Base-by-base conservation (phyloP, 2,888 invertebrate genomes). In the Lasioglossum vierecki region DNA sequence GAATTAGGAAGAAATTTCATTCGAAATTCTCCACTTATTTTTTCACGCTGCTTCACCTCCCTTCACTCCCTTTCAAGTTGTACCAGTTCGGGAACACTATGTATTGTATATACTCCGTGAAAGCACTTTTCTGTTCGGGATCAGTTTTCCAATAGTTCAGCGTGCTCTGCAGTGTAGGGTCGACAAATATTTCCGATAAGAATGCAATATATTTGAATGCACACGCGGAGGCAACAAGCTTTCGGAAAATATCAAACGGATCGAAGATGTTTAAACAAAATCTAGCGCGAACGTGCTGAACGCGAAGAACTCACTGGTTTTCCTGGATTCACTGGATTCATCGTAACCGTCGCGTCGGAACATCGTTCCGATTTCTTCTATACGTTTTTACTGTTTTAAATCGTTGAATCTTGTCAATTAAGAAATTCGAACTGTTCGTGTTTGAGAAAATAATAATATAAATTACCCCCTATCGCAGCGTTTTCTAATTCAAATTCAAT, bases 101-200 rank as follows among this genome's bases (percentile, higher is more conserved):
- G n/a, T 26, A 44, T 46, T 26, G n/a, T 26, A 44, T 60, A 22
- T 1, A 49, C 46, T 63, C 44, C 22, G 13, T n/a, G 41, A 41
- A 68, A 44, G 30, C 49, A 68, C 44, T 66, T 73, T 15, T 71
- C 77, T 41, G 39, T 22, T n/a, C 49, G 66, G 49, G 53, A 66
- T 78, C 74, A 53, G 68, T 78, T 74, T 73, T 68, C 73, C 74
- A 68, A 70, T 70, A 82, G 73, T 73, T 53, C 30, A 18, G 35
- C 35, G 22, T 49, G 30, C 68, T 70, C 70, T 46, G 44, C 73
- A 53, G n/a, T 49, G 73, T 41, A 30, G 49, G 39, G 39, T 26
- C 49, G 49, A 72, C 63, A 74, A 82, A 78, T 78, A 78, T 74
- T 78, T 82, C 44, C 78, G 11, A 66, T 53, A 44, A 53, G 66